phyloP scores from a whole-genome alignment of 2,888 invertebrate genomes.

The Melikaiella ostensackeni region DNA sequence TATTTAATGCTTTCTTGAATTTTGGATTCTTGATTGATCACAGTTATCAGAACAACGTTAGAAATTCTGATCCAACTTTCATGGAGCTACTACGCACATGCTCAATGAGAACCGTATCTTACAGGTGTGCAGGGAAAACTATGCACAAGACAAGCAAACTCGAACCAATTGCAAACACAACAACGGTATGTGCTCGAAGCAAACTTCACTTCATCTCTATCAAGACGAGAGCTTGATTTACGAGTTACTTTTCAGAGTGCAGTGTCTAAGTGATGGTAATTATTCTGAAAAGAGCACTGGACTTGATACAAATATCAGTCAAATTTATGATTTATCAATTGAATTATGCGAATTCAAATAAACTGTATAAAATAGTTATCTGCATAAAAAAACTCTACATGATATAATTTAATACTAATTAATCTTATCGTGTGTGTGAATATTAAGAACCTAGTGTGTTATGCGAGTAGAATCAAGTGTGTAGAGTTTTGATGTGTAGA shows the following conservation, averaged over 20 bases:
- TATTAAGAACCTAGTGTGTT: too few species aligned
- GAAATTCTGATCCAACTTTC: not conserved
- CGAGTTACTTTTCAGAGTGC: not conserved
- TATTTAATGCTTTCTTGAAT: not conserved
- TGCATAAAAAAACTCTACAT: too few species aligned
- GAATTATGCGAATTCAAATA: too few species aligned
- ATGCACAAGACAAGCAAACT: constrained; percentile 11
- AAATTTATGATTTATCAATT: not conserved
- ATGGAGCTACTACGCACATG: not conserved
- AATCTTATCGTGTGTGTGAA: too few species aligned
- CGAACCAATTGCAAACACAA: constrained; percentile 23
- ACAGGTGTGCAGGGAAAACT: constrained; percentile 18
- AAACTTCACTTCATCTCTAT: constrained; percentile 26
- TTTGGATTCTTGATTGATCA: constrained; percentile 4
- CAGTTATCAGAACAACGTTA: not conserved
- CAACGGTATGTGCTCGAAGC: not conserved
- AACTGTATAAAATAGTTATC: too few species aligned
- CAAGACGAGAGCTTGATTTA: constrained; percentile 15
- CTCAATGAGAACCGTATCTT: constrained; percentile 9
- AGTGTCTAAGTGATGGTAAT: not conserved
- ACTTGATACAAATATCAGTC: not conserved
- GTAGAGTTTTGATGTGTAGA: too few species aligned
- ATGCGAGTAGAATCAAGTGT: too few species aligned
- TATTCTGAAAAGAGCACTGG: not conserved
- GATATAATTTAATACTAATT: too few species aligned